phyloP scores from a whole-genome alignment of 2,888 invertebrate genomes.

The Lasioglossum morio region DNA sequence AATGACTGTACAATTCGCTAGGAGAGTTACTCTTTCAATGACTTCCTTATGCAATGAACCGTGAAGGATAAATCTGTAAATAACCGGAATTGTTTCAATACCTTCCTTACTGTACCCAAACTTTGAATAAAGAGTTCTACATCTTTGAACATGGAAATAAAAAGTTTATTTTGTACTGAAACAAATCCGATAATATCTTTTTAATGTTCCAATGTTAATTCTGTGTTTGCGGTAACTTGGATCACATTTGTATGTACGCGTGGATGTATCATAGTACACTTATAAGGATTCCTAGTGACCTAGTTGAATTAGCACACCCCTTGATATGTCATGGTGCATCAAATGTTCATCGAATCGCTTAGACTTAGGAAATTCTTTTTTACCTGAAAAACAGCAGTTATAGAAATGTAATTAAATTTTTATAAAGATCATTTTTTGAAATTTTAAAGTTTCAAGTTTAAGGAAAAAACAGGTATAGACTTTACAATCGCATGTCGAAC shows the following conservation, averaged over 20 bases:
- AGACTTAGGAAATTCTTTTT: conserved; percentile 1
- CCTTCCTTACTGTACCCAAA: neutral
- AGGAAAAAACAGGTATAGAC: neutral
- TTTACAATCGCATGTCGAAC: too few relatives aligned
- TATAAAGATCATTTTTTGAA: neutral
- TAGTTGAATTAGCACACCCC: conserved; percentile 55
- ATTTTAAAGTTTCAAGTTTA: conserved; percentile 10
- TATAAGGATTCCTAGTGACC: conserved; percentile 70
- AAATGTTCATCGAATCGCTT: conserved; percentile 15
- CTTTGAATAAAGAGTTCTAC: neutral
- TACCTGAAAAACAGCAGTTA: neutral
- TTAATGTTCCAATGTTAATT: conserved; percentile 22
- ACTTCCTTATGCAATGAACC: conserved; percentile 46
- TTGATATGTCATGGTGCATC: conserved; percentile 50
- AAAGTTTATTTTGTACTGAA: neutral
- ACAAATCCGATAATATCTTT: neutral
- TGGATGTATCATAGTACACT: conserved; percentile 37
- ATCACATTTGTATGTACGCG: conserved; percentile 30
- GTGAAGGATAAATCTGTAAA: conserved; percentile 26
- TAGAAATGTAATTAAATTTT: conserved; percentile 1
- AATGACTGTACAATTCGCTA: conserved; percentile 5
- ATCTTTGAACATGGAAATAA: neutral
- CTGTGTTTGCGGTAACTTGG: conserved; percentile 20
- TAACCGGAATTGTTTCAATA: neutral
- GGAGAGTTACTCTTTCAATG: conserved; percentile 14